A percentile compares a stretch with the other conserved stretches of the same genome.
Conservation (phyloP, 2,797 vertebrate species). For the Parambassis ranga region DNA sequence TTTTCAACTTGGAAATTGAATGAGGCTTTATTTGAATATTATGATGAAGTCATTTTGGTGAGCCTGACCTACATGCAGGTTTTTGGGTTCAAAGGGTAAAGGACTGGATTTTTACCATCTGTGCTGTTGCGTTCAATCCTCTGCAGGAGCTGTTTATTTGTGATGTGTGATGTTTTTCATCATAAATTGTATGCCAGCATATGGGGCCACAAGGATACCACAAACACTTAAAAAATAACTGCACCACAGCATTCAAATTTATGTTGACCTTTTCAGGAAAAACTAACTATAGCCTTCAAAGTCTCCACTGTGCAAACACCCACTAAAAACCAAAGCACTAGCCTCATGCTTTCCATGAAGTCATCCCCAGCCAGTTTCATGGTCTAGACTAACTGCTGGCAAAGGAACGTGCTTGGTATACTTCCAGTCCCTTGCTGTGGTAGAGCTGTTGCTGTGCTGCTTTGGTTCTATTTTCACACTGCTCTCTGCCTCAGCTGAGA, state of each 20-base stretch:
- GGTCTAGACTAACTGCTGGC: constrained; percentile 68
- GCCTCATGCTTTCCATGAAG: constrained; percentile 68
- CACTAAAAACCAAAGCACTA: constrained; percentile 11
- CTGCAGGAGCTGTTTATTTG: background rate
- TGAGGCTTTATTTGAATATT: too few species aligned
- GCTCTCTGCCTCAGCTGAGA: constrained; percentile 15
- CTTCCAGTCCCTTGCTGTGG: constrained; percentile 54
- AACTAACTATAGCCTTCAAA: constrained; percentile 21
- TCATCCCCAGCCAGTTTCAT: constrained; percentile 50
- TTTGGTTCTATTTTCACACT: constrained; percentile 26
- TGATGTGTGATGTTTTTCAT: background rate
- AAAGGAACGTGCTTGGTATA: constrained; percentile 46
- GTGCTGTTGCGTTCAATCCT: background rate
- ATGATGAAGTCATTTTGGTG: too few species aligned
- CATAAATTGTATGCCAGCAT: background rate
- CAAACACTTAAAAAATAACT: background rate
- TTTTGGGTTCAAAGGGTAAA: too few species aligned
- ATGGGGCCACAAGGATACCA: background rate
- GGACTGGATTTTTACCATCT: background rate
- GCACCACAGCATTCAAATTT: background rate
- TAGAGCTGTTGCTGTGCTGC: constrained; percentile 39
- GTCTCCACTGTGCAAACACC: constrained; percentile 14
- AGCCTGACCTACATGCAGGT: too few species aligned
- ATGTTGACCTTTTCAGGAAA: constrained; percentile 9
- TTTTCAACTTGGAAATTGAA: too few species aligned